A percentile compares a stretch with the other conserved stretches of the same genome.
These are phyloP conservation scores for Caenorhabditis inopinata DNA, from an alignment of 1,140 invertebrate species.

Conservation along the genomic window DNA sequence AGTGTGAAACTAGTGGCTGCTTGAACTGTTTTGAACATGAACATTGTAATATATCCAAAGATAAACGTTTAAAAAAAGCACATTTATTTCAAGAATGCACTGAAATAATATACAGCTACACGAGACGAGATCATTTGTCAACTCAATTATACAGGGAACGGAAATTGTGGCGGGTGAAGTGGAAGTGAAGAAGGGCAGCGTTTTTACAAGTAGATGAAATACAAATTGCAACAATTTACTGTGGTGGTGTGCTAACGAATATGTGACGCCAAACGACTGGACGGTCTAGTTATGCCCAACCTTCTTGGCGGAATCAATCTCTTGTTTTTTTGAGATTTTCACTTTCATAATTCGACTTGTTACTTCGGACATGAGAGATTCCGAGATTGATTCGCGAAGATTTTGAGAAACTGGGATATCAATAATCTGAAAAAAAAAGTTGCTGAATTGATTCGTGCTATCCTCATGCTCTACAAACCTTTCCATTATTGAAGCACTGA, in stretches of 20 bases:
- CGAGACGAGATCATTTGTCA: slow-evolving; percentile 7
- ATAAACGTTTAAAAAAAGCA: not conserved
- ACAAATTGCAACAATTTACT: not conserved
- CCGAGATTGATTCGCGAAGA: slow-evolving; percentile 32
- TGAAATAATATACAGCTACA: slow-evolving; percentile 9
- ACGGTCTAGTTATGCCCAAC: not conserved
- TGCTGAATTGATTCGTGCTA: not conserved
- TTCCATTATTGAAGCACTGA: slow-evolving; percentile 42
- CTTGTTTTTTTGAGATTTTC: not conserved
- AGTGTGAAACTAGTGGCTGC: not conserved
- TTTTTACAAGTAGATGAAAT: slow-evolving; percentile 16
- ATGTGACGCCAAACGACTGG: too few species aligned
- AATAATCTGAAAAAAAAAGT: not conserved
- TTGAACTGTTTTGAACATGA: not conserved
- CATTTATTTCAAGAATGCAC: slow-evolving; percentile 5
- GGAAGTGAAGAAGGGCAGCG: not conserved
- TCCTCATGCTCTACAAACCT: slow-evolving; percentile 13
- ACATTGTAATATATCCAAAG: too few species aligned
- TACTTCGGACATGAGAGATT: slow-evolving; percentile 17
- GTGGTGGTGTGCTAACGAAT: not conserved
- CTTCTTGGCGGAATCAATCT: not conserved
- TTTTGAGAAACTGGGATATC: slow-evolving; percentile 18
- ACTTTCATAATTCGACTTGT: not conserved
- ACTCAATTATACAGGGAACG: too few species aligned
- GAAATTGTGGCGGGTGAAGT: not conserved